A percentile compares a stretch with the other conserved stretches of the same genome.
Conservation (phyloP, 2,888 invertebrate species). For the Gastrophysa polygoni region DNA sequence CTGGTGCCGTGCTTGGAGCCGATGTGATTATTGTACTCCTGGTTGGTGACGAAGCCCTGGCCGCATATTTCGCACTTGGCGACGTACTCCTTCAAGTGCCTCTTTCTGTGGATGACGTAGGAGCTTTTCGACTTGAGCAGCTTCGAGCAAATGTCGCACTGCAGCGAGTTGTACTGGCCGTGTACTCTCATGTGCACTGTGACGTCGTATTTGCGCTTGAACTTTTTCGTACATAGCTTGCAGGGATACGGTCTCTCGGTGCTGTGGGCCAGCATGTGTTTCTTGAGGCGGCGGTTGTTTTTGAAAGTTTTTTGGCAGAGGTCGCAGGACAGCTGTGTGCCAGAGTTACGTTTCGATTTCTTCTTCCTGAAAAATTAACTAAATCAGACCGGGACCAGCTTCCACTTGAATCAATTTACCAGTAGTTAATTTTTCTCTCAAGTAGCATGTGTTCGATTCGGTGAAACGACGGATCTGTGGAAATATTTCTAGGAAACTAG, state of each 20-base stretch:
- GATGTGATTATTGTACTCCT: slow-evolving; percentile 46
- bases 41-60: slow-evolving; percentile 45
- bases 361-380: slow-evolving; percentile 8
- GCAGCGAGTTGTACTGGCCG: slow-evolving; percentile 25
- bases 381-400: background rate
- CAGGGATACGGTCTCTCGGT: slow-evolving; percentile 50
- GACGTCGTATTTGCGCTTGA: slow-evolving; percentile 40
- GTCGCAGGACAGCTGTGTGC: slow-evolving; percentile 5
- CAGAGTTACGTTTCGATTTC: background rate
- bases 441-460: no score
- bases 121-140: slow-evolving; percentile 55
- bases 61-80: slow-evolving; percentile 57
- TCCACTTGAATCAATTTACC: no score
- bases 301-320: slow-evolving; percentile 56
- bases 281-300: slow-evolving; percentile 55
- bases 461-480: no score
- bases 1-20: slow-evolving; percentile 43
- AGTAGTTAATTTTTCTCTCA: no score
- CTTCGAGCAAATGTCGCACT: slow-evolving; percentile 64
- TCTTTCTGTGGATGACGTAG: slow-evolving; percentile 60
- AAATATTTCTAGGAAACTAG: no score
- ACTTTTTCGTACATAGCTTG: slow-evolving; percentile 53
- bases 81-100: slow-evolving; percentile 62
- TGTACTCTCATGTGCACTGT: slow-evolving; percentile 30
- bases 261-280: slow-evolving; percentile 48